Conservation (phyloP, 2,113 vertebrate species). For the Theristicus caerulescens region DNA sequence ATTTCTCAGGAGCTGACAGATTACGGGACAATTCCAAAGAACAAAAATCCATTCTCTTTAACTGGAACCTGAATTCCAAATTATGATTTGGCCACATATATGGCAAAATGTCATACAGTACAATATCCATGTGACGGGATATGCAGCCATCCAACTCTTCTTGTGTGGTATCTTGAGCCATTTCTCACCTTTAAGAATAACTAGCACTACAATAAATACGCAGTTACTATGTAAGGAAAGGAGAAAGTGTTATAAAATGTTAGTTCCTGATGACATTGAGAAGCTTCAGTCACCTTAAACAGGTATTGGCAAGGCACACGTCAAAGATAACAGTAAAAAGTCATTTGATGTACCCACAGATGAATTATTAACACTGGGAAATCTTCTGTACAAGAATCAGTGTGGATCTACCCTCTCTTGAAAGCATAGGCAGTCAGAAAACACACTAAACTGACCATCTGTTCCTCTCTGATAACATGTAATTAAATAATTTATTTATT, state of each 20-base stretch:
- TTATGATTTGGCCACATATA: not conserved
- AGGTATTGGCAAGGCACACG: not conserved
- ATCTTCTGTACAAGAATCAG: not conserved
- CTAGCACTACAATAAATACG: constrained; percentile 1
- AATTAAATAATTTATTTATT: constrained; percentile 76
- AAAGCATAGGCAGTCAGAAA: constrained; percentile 52
- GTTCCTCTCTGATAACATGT: constrained; percentile 66
- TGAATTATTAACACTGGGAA: not conserved
- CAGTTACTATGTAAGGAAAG: not conserved
- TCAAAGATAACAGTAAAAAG: not conserved
- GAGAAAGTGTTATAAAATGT: not conserved
- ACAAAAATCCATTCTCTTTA: not conserved
- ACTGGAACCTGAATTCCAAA: not conserved
- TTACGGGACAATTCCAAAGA: not conserved
- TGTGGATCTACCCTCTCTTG: not conserved
- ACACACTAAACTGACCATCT: constrained; percentile 70
- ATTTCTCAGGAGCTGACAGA: not conserved
- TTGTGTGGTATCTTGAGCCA: not conserved
- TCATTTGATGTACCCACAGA: not conserved
- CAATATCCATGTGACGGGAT: not conserved
- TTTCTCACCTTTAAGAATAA: constrained; percentile 6
- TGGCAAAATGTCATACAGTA: not conserved
- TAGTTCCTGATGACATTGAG: not conserved
- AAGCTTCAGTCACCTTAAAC: not conserved
- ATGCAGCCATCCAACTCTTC: not conserved